Percentiles rank a stretch among this genome's conserved stretches.
These are phyloP conservation scores for Epizoanthus stellaris DNA, from an alignment of 92 coral and sea anemone genomes.

Conservation along the genomic window DNA sequence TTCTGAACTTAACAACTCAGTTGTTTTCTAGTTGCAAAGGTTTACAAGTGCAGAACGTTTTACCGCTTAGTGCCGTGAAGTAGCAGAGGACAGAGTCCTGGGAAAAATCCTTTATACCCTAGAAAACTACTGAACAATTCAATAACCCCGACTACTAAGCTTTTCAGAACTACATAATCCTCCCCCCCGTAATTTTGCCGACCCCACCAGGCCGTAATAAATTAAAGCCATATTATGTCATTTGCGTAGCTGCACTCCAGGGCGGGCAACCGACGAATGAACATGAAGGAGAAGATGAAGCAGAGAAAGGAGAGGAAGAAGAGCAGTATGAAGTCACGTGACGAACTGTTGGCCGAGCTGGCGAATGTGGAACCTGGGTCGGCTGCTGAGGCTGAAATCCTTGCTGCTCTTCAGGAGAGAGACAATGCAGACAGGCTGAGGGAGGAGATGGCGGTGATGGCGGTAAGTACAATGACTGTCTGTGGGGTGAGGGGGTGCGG, in stretches of 20 bases:
- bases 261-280: constrained; percentile 65
- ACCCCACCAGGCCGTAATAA: background rate
- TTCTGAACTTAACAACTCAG: no score
- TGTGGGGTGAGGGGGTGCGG: background rate
- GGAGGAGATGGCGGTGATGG: constrained; percentile 63
- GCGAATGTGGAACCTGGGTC: constrained; percentile 85
- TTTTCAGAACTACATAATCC: no score
- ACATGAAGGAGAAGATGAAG: constrained; percentile 92
- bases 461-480: background rate
- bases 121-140: no score
- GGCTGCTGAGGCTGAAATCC: constrained; percentile 80
- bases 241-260: constrained; percentile 70
- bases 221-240: background rate
- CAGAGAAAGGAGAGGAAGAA: constrained; percentile 83
- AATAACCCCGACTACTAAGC: no score
- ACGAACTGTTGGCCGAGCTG: constrained; percentile 82
- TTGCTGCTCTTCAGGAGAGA: constrained; percentile 70
- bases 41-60: no score
- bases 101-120: no score
- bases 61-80: no score
- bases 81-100: no score
- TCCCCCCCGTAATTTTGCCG: background rate
- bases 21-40: no score
- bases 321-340: constrained; percentile 64
- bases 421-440: constrained; percentile 72